These are phyloP conservation scores for Ptychodera flava DNA, from an alignment of 35 echinoderm and acorn worm genomes.

Conservation along the genomic window DNA sequence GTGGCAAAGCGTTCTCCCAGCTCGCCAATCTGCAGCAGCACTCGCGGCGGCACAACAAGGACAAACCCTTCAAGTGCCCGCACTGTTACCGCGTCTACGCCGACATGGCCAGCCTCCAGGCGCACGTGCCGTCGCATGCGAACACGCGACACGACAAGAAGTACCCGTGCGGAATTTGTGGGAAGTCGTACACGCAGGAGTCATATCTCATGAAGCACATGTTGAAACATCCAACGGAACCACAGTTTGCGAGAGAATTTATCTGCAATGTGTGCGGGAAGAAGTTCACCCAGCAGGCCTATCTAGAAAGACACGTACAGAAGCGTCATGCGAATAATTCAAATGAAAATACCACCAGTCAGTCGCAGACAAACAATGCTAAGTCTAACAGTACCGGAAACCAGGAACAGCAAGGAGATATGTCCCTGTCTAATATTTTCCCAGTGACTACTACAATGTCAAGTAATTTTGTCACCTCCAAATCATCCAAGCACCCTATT, in stretches of 20 bases:
- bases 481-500: not conserved
- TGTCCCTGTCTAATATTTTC: not conserved
- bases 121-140: constrained; percentile 74
- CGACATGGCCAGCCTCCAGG: constrained; percentile 83
- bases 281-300: not conserved
- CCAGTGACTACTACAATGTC: not conserved
- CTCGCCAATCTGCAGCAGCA: constrained; percentile 94
- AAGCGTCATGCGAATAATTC: not conserved
- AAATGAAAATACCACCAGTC: not conserved
- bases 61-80: constrained; percentile 94
- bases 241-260: not conserved
- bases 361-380: not conserved
- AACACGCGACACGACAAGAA: constrained; percentile 80
- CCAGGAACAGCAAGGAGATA: not conserved
- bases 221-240: constrained; percentile 63
- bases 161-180: constrained; percentile 78
- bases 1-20: constrained; percentile 94
- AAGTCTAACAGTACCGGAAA: not conserved
- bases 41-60: constrained; percentile 91
- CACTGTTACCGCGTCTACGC: constrained; percentile 92
- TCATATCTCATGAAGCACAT: constrained; percentile 92
- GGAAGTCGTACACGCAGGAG: constrained; percentile 82
- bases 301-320: not conserved
- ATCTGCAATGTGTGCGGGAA: not conserved
- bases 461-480: not conserved